phyloP scores from a whole-genome alignment of 1,140 invertebrate species.

The Heliothis virescens region DNA sequence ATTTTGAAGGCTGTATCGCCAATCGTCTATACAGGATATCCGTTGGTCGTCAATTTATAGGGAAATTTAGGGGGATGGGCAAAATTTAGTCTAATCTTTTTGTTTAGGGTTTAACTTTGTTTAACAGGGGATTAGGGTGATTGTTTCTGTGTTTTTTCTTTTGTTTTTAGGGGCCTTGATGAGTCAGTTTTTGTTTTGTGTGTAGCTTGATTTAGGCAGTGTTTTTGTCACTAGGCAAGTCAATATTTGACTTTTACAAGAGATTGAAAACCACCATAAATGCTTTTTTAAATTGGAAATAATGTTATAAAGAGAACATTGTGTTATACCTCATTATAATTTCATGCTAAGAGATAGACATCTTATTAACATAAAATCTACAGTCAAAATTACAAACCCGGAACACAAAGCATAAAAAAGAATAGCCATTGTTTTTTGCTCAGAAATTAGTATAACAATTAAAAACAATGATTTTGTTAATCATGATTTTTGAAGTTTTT shows the following conservation, averaged over 20 bases:
- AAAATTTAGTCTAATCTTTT: not conserved
- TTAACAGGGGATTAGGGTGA: not conserved
- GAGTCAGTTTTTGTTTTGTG: not conserved
- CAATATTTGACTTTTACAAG: too few relatives aligned
- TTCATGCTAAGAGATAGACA: not conserved
- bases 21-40: conserved; percentile 70
- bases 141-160: not conserved
- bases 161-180: not conserved
- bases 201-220: not conserved
- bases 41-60: conserved; percentile 41
- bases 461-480: not conserved
- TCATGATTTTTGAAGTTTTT: not conserved
- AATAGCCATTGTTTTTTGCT: not conserved
- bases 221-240: not conserved
- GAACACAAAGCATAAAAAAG: not conserved
- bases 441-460: not conserved
- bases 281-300: too few relatives aligned
- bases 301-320: not conserved
- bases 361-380: not conserved
- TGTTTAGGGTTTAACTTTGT: not conserved
- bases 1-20: conserved; percentile 52
- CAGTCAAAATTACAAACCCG: not conserved
- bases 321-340: not conserved
- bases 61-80: not conserved
- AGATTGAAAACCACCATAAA: too few relatives aligned